Evolutionary conservation across 2,797 vertebrate species (phyloP).

Genomic region (Sebastes trivittatus): DNA sequence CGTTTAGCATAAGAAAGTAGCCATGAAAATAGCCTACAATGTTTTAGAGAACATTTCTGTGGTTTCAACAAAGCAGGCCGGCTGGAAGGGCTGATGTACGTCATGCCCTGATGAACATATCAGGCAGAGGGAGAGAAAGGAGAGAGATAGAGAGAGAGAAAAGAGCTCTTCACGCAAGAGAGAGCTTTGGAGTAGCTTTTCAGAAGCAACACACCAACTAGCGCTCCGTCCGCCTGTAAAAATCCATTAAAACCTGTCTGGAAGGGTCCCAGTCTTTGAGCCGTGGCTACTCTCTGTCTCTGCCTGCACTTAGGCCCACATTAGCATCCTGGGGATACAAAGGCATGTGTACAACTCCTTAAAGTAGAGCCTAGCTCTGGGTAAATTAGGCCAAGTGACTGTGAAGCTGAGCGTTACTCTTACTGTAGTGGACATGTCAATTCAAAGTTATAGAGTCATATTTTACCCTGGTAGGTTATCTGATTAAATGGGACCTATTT

Average conservation of each 20-base stretch:
- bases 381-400: constrained; percentile 30
- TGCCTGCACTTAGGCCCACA: constrained; percentile 68
- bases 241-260: constrained; percentile 74
- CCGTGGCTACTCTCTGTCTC: constrained; percentile 43
- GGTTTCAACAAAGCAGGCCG: constrained; percentile 41
- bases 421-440: constrained; percentile 13
- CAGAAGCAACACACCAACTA: constrained; percentile 58
- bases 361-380: constrained; percentile 16
- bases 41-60: constrained; percentile 44
- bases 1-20: constrained; percentile 35
- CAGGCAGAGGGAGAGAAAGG: constrained; percentile 29
- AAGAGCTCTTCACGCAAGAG: constrained; percentile 64
- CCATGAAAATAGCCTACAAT: constrained; percentile 48
- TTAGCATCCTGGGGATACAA: constrained; percentile 64
- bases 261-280: constrained; percentile 62
- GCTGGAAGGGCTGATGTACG: constrained; percentile 46
- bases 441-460: constrained; percentile 7
- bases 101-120: constrained; percentile 62
- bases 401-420: constrained; percentile 15
- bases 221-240: constrained; percentile 61
- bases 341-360: constrained; percentile 33
- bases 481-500: neutral
- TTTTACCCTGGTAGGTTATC: constrained; percentile 6
- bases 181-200: constrained; percentile 70
- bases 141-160: constrained; percentile 18